Base-by-base conservation (phyloP, 2,113 vertebrate genomes). In the Nipponia nippon region DNA sequence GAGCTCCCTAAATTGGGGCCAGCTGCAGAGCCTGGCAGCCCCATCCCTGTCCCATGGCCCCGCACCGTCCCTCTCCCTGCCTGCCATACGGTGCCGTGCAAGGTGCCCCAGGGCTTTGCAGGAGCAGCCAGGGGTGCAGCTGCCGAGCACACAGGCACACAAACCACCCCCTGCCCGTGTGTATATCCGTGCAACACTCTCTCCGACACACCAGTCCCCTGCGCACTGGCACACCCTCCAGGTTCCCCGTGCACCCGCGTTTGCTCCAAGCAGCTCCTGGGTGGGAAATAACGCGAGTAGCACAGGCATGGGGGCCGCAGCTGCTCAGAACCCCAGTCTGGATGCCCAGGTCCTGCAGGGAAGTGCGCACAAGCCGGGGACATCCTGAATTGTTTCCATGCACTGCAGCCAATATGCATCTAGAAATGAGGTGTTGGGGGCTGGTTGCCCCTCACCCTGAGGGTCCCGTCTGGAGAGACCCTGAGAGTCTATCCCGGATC, bases 261-360 rank as follows among this genome's bases (percentile, higher is more conserved):
- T 66, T 46, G 20, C 83, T 42, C 65, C 42, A 20, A 14, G 30
- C 23, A 63, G 53, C 27, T 55, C 52, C 3, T 0, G 46, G 25
- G 34, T 52, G 30, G 23, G 58, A 21, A 52, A 72, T 22, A 46
- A 52, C 1, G 1, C 11, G 27, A n/a, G 7, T 22, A 19, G 53
- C 46, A 14, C 0, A 1, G 17, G 26, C 36, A 6, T 2, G 3
- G 82, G 42, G 47, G 10, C 14, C 22, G 55, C 2, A 1, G 2
- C n/a, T 16, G 50, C 72, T 22, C 44, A 7, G 34, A 38, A 16
- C 53, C n/a, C 70, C n/a, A 25, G 32, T 13, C 38, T 1, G 2
- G 53, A 7, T 13, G 15, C 42, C 59, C 1, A 20, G 36, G 13
- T 78, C 44, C 59, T 27, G 46, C 22, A 1, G 34, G 36, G 23